phyloP scores from a whole-genome alignment of 2,888 invertebrate genomes.

The Leptopilina myrica region DNA sequence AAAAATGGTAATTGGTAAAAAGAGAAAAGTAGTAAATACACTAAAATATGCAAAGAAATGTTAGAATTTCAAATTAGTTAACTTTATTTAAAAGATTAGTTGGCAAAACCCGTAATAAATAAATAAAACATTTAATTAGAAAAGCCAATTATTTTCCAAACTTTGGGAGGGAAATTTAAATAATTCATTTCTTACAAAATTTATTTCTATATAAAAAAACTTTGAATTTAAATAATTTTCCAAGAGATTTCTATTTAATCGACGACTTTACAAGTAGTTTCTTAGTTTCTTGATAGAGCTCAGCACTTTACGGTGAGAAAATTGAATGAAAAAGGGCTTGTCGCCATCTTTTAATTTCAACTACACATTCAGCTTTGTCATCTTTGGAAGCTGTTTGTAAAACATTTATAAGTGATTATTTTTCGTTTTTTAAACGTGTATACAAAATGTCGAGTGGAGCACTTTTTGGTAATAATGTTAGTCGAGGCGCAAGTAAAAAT shows the following conservation, averaged over 20 bases:
- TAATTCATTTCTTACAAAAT: not conserved
- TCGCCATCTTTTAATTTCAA: slow-evolving; percentile 40
- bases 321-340: not conserved
- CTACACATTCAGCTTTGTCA: slow-evolving; percentile 31
- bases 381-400: not conserved
- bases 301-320: slow-evolving; percentile 10
- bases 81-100: no score
- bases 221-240: not conserved
- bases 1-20: no score
- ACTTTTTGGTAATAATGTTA: slow-evolving; percentile 86
- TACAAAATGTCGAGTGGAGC: slow-evolving; percentile 80
- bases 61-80: no score
- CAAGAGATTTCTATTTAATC: slow-evolving; percentile 6
- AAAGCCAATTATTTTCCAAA: not conserved
- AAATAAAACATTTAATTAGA: no score
- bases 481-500: slow-evolving; percentile 90
- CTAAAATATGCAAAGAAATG: no score
- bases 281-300: not conserved
- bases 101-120: no score
- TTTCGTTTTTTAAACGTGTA: not conserved
- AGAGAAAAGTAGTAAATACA: no score
- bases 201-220: no score
- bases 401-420: slow-evolving; percentile 6
- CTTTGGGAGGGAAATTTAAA: slow-evolving; percentile 5
- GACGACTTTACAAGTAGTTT: not conserved